Percentiles rank a stretch among this genome's conserved stretches.
Evolutionary conservation across 1,140 invertebrate species (phyloP).

Genomic region (Chlorops oryzae): DNA sequence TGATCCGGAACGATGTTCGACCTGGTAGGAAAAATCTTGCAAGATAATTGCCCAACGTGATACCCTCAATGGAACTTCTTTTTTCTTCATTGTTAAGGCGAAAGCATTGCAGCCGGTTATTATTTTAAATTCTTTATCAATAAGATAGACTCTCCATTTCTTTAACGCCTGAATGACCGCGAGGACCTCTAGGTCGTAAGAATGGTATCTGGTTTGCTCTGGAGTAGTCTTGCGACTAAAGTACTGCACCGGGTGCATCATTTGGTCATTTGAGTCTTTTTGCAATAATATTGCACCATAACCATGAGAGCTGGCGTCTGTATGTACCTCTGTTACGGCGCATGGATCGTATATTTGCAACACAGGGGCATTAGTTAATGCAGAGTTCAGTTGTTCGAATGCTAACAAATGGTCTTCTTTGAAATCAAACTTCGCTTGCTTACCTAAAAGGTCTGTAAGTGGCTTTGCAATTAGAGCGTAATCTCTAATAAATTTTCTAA

Average conservation of each 20-base stretch:
- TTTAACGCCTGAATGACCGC: slow-evolving; percentile 46
- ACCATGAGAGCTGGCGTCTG: neutral
- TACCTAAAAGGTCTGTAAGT: slow-evolving; percentile 1
- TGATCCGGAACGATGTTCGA: slow-evolving; percentile 1
- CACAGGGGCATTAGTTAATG: neutral
- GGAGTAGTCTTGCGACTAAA: slow-evolving; percentile 35
- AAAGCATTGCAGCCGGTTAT: slow-evolving; percentile 26
- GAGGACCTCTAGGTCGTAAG: slow-evolving; percentile 47
- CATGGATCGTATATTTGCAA: neutral
- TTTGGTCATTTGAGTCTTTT: neutral
- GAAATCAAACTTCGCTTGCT: neutral
- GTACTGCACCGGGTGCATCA: slow-evolving; percentile 1
- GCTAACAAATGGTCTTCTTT: neutral
- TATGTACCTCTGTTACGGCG: neutral
- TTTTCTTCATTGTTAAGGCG: slow-evolving; percentile 21
- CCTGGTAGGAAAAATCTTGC: neutral
- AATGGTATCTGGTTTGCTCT: slow-evolving; percentile 43
- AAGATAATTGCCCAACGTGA: neutral
- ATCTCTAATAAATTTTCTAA: neutral
- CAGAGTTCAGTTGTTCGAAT: neutral
- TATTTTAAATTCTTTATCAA: slow-evolving; percentile 40
- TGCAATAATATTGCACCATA: neutral
- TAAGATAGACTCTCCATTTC: slow-evolving; percentile 44
- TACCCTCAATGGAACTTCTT: slow-evolving; percentile 8
- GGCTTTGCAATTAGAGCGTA: slow-evolving; percentile 1